Percentiles rank a stretch among this genome's conserved stretches.
phyloP scores from a whole-genome alignment of 1,140 invertebrate genomes.

The Platyscapa corneri region DNA sequence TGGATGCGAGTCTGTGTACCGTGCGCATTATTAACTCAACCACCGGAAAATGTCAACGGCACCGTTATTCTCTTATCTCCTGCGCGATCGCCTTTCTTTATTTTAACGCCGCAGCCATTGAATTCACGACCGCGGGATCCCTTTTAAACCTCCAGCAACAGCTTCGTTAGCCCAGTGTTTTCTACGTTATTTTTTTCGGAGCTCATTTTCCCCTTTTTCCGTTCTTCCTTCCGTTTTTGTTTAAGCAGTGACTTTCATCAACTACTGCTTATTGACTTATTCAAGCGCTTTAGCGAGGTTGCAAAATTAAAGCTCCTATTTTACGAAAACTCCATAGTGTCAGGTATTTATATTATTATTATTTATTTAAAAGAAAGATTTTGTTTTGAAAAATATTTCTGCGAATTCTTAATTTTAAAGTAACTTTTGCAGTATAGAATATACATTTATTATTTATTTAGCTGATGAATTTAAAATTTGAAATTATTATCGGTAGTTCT shows the following conservation, averaged over 20 bases:
- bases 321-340: too few relatives aligned
- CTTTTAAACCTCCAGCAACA: slow-evolving; percentile 5
- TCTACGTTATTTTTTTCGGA: slow-evolving; percentile 46
- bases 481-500: too few relatives aligned
- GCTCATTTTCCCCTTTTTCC: slow-evolving; percentile 52
- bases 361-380: background rate
- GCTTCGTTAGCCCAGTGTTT: slow-evolving; percentile 13
- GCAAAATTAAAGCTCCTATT: slow-evolving; percentile 6
- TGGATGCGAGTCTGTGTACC: slow-evolving; percentile 64
- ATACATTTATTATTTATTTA: too few relatives aligned
- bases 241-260: slow-evolving; percentile 16
- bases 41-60: slow-evolving; percentile 73
- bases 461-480: too few relatives aligned
- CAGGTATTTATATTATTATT: background rate
- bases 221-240: slow-evolving; percentile 23
- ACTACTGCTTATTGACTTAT: slow-evolving; percentile 50
- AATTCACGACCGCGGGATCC: slow-evolving; percentile 27
- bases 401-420: too few relatives aligned
- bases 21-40: slow-evolving; percentile 73
- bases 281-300: slow-evolving; percentile 21
- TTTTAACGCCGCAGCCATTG: slow-evolving; percentile 58
- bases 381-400: background rate
- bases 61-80: slow-evolving; percentile 60
- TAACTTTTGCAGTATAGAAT: too few relatives aligned
- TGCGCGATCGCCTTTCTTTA: slow-evolving; percentile 61